Evolutionary conservation across 2,888 invertebrate species (phyloP).

Genomic region (Eupithecia abbreviata): DNA sequence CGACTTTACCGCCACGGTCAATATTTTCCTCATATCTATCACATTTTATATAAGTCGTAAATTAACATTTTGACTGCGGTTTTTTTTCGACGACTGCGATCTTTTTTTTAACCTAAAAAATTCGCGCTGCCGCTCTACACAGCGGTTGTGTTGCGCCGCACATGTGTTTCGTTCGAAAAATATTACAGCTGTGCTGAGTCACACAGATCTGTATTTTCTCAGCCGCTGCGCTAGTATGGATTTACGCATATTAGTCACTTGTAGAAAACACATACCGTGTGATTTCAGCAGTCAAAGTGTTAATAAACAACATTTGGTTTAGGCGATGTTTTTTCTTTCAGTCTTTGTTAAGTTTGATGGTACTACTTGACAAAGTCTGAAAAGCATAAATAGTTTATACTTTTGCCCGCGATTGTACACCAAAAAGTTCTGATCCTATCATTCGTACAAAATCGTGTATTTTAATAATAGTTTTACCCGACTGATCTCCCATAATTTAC

Average conservation of each 20-base stretch:
- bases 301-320: background rate
- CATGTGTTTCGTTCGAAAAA: too few relatives aligned
- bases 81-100: too few relatives aligned
- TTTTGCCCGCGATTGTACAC: constrained; percentile 27
- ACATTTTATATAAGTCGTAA: background rate
- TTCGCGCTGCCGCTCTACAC: too few relatives aligned
- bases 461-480: constrained; percentile 45
- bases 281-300: too few relatives aligned
- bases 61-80: too few relatives aligned
- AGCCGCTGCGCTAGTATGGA: too few relatives aligned
- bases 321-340: background rate
- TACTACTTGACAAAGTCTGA: background rate
- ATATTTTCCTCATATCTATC: background rate
- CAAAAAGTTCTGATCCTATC: constrained; percentile 43
- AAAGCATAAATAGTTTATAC: background rate
- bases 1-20: background rate
- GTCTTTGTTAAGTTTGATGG: background rate
- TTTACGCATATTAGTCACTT: too few relatives aligned
- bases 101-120: too few relatives aligned
- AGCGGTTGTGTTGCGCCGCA: too few relatives aligned
- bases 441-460: constrained; percentile 40
- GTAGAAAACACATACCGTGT: too few relatives aligned
- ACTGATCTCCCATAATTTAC: constrained; percentile 41
- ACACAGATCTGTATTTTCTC: too few relatives aligned
- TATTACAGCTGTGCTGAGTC: too few relatives aligned